Evolutionary conservation across 2,888 invertebrate genomes (phyloP).

Genomic region (Cephus rjabovi): DNA sequence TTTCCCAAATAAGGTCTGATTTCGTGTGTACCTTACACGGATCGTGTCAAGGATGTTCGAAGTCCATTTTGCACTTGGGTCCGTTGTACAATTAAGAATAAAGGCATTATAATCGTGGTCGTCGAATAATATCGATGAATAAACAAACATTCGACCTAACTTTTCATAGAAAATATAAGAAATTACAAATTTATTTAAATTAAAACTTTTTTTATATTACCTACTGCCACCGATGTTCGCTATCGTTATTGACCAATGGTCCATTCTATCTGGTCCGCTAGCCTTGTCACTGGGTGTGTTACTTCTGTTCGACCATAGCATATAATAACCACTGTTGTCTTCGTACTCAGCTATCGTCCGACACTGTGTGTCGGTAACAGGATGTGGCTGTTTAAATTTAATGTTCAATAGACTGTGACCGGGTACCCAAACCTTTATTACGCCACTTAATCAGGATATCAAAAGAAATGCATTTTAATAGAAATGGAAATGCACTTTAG

Average conservation of each 20-base stretch:
- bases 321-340: neutral
- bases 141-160: neutral
- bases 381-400: constrained; percentile 51
- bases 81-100: neutral
- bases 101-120: neutral
- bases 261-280: no score
- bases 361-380: constrained; percentile 35
- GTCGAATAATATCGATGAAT: no score
- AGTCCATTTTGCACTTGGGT: neutral
- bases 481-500: constrained; percentile 10
- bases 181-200: neutral
- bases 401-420: constrained; percentile 43
- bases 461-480: constrained; percentile 18
- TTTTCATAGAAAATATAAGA: neutral
- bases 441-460: constrained; percentile 25
- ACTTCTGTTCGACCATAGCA: neutral
- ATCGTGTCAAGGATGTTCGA: neutral
- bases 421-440: constrained; percentile 35
- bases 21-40: neutral
- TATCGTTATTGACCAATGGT: no score
- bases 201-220: no score
- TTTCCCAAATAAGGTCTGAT: neutral
- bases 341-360: neutral
- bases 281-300: neutral
- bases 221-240: no score